Evolutionary conservation across 2,888 invertebrate species (phyloP), one percentile per base, ranked within the genome.

Genomic region (Sturmia bella): DNA sequence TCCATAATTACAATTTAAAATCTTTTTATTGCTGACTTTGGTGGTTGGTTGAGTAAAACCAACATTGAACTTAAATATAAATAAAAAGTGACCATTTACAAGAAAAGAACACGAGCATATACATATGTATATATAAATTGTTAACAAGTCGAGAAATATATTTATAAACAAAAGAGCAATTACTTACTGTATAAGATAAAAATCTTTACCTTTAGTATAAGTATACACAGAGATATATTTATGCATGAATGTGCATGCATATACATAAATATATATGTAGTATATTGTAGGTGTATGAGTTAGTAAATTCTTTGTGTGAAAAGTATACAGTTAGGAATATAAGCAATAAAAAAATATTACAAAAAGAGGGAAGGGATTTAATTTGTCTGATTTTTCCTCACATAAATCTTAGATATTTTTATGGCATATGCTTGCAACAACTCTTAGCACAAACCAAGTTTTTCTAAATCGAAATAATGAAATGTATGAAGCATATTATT

Each of bases 161-260:
- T 61, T 74, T 74, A 80, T 56, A 61, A 66, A 48, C 21, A 17
- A 48, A 79, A 43, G 63, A 70, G 77, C 77, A 77, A 77, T 77
- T 77, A 70, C 45, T 77, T 56, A 66, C 39, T 41, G 12, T 56
- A 56, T 69, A 69, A 69, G 69, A 63, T 63, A 66, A 50, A 19
- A 43, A 32, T 52, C 19, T 41, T n/a, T 50, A 48, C 11, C 11
- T 69, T 45, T 19, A 39, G 43, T 12, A 59, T 57, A 66, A 48
- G 32, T 48, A 32, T 64, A 56, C 12, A 41, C 37, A 66, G 11
- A 72, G 32, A 63, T 70, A 50, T 39, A n/a, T 52, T 43, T 12
- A 41, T 61, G 68, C 48, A 57, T 39, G 4, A 13, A 6, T 19
- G 27, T 57, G 45, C 43, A 45, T 57, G 50, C 21, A 70, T n/a